A percentile compares a stretch with the other conserved stretches of the same genome.
Conservation (phyloP, 2,797 vertebrate species). For the Distichodus sexfasciatus region DNA sequence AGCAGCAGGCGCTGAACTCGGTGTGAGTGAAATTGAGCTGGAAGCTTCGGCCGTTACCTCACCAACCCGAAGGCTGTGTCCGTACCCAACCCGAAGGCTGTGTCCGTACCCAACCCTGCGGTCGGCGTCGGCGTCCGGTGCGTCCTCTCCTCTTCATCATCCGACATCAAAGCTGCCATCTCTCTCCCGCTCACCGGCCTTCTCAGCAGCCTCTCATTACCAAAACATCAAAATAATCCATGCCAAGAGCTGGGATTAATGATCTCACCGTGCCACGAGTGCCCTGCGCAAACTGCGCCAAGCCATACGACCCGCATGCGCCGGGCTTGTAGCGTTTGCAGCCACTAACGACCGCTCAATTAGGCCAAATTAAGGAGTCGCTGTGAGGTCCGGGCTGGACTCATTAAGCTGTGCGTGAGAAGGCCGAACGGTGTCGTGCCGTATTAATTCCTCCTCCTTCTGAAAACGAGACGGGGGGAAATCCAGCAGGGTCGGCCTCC, state of each 20-base stretch:
- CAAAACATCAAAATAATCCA: conserved; percentile 75
- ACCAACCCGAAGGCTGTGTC: conserved; percentile 46
- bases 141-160: conserved; percentile 52
- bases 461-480: conserved; percentile 56
- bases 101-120: conserved; percentile 55
- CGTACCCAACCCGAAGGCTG: conserved; percentile 56
- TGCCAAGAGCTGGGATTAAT: conserved; percentile 72
- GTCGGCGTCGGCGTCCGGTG: conserved; percentile 31
- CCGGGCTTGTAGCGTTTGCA: conserved; percentile 58
- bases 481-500: conserved; percentile 54
- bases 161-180: conserved; percentile 66
- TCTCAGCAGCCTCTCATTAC: conserved; percentile 74
- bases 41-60: background rate
- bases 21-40: background rate
- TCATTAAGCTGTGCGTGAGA: conserved; percentile 68
- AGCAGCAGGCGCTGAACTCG: background rate
- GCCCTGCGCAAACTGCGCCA: conserved; percentile 50
- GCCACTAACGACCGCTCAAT: conserved; percentile 76
- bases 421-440: conserved; percentile 60
- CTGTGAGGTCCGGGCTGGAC: conserved; percentile 74
- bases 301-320: conserved; percentile 45
- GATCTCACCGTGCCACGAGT: conserved; percentile 69
- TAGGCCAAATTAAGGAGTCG: conserved; percentile 72
- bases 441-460: conserved; percentile 67
- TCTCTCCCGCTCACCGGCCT: conserved; percentile 67